Conservation (phyloP, 2,888 invertebrate species). For the Ptilodon capucinus region DNA sequence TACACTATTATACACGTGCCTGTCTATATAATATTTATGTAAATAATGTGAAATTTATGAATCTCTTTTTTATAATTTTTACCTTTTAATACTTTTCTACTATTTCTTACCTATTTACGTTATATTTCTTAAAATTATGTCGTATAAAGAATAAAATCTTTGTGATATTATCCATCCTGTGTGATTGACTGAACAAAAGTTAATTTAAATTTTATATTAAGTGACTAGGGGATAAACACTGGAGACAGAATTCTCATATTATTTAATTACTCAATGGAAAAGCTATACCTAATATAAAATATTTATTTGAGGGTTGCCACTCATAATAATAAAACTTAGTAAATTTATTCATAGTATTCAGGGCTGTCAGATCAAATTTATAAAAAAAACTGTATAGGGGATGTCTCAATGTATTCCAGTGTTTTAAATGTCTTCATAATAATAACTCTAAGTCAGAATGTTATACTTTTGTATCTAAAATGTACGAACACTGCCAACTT, state of each 20-base stretch:
- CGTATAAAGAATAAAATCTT: constrained; percentile 7
- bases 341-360: no score
- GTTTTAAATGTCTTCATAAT: neutral
- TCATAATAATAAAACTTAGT: no score
- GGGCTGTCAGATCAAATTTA: neutral
- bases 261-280: no score
- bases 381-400: neutral
- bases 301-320: no score
- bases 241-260: neutral
- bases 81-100: neutral
- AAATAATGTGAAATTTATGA: constrained; percentile 7
- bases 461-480: constrained; percentile 34
- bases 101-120: constrained; percentile 6
- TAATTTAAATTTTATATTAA: constrained; percentile 33
- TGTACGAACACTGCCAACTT: constrained; percentile 58
- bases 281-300: neutral
- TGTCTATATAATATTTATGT: constrained; percentile 15
- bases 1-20: no score
- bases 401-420: neutral
- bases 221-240: constrained; percentile 4
- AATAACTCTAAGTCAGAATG: constrained; percentile 8
- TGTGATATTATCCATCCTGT: constrained; percentile 33
- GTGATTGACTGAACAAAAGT: constrained; percentile 45
- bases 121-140: constrained; percentile 13
- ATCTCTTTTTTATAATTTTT: neutral